A percentile compares a stretch with the other conserved stretches of the same genome.
Evolutionary conservation across 2,888 invertebrate genomes (phyloP).

Genomic region (Torymus tubicola): DNA sequence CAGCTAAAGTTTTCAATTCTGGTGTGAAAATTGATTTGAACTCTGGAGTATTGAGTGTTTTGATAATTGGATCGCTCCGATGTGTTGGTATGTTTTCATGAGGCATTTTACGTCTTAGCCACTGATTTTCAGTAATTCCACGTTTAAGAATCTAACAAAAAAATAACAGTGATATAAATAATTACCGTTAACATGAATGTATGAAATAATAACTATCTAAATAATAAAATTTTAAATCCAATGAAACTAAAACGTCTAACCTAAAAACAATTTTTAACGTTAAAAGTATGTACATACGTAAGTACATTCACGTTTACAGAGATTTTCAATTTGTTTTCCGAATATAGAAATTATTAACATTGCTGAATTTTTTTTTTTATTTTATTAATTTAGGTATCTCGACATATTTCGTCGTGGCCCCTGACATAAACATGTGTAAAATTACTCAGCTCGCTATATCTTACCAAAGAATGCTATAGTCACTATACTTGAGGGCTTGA

Average conservation of each 20-base stretch:
- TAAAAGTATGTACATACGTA: slow-evolving; percentile 34
- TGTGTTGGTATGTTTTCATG: slow-evolving; percentile 69
- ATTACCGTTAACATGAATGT: not conserved
- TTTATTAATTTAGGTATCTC: not conserved
- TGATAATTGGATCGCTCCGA: slow-evolving; percentile 83
- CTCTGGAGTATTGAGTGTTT: slow-evolving; percentile 84
- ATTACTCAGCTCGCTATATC: not conserved
- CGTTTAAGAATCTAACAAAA: slow-evolving; percentile 45
- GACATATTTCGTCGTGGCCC: not conserved
- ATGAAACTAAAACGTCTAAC: slow-evolving; percentile 28
- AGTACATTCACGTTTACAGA: slow-evolving; percentile 32
- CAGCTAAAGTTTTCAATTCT: slow-evolving; percentile 84
- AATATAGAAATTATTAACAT: slow-evolving; percentile 35
- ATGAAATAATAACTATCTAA: no score
- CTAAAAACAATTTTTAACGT: slow-evolving; percentile 5
- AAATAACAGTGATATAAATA: not conserved
- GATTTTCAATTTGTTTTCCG: slow-evolving; percentile 9
- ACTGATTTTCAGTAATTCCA: slow-evolving; percentile 26
- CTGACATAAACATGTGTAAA: not conserved
- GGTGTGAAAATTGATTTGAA: slow-evolving; percentile 89
- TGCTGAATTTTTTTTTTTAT: not conserved
- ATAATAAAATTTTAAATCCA: not conserved
- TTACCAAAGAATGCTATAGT: not conserved
- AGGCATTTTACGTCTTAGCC: slow-evolving; percentile 48
- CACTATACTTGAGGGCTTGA: no score